These are phyloP conservation scores for Hymenopus coronatus DNA, from an alignment of 2,888 invertebrate species.

Conservation along the genomic window DNA sequence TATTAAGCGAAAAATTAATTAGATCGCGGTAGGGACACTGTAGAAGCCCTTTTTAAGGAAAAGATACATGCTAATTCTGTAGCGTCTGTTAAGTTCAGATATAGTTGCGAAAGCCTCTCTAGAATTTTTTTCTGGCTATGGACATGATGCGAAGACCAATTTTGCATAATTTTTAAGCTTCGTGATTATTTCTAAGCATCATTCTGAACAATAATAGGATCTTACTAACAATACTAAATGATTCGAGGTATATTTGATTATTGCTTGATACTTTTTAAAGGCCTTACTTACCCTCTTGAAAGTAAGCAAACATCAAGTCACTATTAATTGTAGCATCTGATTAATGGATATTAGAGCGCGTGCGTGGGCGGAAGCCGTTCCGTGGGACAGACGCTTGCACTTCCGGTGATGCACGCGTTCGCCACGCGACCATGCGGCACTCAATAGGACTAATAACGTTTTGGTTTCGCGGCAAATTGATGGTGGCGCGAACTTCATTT, in stretches of 20 bases:
- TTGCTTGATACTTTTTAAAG: not conserved
- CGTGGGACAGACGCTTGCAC: not conserved
- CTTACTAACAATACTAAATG: not conserved
- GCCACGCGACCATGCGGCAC: not conserved
- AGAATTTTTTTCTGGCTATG: too few species aligned
- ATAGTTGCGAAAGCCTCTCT: too few species aligned
- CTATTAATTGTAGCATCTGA: not conserved
- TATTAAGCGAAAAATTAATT: too few species aligned
- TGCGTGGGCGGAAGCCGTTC: not conserved
- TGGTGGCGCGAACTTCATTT: not conserved
- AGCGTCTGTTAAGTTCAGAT: too few species aligned
- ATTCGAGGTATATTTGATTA: not conserved
- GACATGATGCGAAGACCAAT: too few species aligned
- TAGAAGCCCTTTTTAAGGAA: too few species aligned
- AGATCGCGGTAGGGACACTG: too few species aligned
- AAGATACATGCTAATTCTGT: too few species aligned
- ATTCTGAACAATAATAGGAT: not conserved
- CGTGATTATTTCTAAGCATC: too few species aligned
- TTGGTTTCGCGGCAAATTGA: constrained; percentile 6
- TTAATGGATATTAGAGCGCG: not conserved
- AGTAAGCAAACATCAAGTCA: not conserved
- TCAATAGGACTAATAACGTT: not conserved
- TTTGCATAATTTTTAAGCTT: too few species aligned
- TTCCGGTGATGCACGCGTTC: not conserved
- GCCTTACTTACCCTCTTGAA: not conserved